phyloP scores from a whole-genome alignment of 2,888 invertebrate species.

The Lutraria lutraria region DNA sequence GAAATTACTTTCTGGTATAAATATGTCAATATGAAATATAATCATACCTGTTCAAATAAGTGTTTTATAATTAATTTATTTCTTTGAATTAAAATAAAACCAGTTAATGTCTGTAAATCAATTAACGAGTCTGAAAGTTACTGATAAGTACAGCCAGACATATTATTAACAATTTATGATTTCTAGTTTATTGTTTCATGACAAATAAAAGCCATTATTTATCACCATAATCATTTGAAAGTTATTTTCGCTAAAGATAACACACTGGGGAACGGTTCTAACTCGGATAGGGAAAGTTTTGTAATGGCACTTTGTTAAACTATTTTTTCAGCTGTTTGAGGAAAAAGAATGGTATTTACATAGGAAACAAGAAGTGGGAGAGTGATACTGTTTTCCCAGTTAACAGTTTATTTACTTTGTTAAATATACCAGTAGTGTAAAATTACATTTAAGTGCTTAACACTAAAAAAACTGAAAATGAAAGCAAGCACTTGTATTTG shows the following conservation, averaged over 20 bases:
- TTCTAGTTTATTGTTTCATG: slow-evolving; percentile 3
- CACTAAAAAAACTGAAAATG: slow-evolving; percentile 13
- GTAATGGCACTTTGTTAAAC: background rate
- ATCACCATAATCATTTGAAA: slow-evolving; percentile 1
- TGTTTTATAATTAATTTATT: background rate
- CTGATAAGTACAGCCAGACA: background rate
- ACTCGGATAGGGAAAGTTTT: background rate
- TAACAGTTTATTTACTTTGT: slow-evolving; percentile 7
- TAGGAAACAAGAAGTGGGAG: slow-evolving; percentile 45
- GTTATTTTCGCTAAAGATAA: slow-evolving; percentile 16
- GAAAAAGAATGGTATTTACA: slow-evolving; percentile 53
- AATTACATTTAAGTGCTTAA: slow-evolving; percentile 24
- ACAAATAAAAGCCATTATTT: slow-evolving; percentile 14
- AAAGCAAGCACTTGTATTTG: slow-evolving; percentile 14
- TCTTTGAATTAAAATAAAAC: slow-evolving; percentile 1
- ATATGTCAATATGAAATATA: background rate
- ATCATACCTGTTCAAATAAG: background rate
- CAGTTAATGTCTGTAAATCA: background rate
- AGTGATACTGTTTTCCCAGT: slow-evolving; percentile 31
- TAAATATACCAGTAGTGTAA: slow-evolving; percentile 10
- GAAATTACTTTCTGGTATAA: background rate
- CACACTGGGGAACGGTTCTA: background rate
- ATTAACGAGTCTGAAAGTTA: slow-evolving; percentile 3
- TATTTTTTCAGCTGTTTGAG: slow-evolving; percentile 64
- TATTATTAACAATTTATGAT: slow-evolving; percentile 1